Conservation (phyloP, 2,113 vertebrate genomes). For the Ammodramus savannarum region DNA sequence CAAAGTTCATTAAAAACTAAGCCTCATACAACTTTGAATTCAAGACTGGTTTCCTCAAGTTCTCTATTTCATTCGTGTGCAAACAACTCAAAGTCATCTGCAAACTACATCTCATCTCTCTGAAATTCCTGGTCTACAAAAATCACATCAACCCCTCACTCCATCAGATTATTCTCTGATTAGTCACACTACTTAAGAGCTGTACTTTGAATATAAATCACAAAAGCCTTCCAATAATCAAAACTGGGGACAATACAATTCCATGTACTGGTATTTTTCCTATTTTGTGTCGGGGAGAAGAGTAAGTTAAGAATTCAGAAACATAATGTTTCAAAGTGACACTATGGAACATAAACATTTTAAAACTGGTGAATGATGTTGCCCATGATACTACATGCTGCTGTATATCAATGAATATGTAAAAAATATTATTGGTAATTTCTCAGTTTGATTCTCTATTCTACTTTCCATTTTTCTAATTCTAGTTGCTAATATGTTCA, state of each 20-base stretch:
- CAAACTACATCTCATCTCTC: not conserved
- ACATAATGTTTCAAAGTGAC: not conserved
- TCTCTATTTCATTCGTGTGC: not conserved
- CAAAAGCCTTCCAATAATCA: not conserved
- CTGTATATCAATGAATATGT: not conserved
- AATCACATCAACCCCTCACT: not conserved
- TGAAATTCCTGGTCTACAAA: not conserved
- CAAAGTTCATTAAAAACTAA: not conserved
- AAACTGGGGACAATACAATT: not conserved
- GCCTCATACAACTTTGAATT: not conserved
- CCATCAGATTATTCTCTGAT: not conserved
- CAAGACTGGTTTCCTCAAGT: not conserved
- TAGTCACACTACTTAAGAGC: not conserved
- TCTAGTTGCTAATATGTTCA: not conserved
- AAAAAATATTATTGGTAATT: not conserved
- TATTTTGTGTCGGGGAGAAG: not conserved
- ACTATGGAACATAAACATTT: rapidly evolving
- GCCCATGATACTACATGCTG: rapidly evolving
- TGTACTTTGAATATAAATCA: not conserved
- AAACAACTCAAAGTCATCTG: not conserved
- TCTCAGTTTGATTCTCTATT: not conserved
- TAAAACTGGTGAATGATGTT: not conserved
- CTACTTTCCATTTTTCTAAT: not conserved
- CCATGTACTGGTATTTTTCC: not conserved
- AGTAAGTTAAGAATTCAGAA: not conserved